phyloP scores from a whole-genome alignment of 2,888 invertebrate genomes.

The Fragum whitleyi region DNA sequence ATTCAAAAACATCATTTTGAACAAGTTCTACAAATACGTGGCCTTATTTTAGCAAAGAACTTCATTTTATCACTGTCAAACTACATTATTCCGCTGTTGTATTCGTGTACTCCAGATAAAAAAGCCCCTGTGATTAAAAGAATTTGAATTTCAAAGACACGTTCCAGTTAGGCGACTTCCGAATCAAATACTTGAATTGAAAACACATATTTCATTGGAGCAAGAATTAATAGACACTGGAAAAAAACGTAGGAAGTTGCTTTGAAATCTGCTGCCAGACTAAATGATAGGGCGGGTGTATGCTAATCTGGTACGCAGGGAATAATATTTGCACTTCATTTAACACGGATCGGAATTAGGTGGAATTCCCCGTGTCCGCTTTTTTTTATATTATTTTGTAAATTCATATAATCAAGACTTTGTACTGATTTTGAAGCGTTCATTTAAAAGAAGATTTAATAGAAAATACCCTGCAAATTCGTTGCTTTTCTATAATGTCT shows the following conservation, averaged over 20 bases:
- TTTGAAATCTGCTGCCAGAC: slow-evolving; percentile 26
- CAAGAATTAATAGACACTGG: slow-evolving; percentile 30
- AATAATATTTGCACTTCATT: slow-evolving; percentile 21
- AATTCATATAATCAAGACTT: no score
- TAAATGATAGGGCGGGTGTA: slow-evolving; percentile 43
- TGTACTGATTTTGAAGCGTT: no score
- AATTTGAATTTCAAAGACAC: slow-evolving; percentile 64
- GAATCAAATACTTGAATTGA: slow-evolving; percentile 59
- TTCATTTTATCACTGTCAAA: slow-evolving; percentile 62
- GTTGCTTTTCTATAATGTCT: no score
- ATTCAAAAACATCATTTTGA: neutral
- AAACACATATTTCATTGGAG: slow-evolving; percentile 61
- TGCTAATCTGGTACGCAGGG: slow-evolving; percentile 40
- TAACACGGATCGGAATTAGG: neutral
- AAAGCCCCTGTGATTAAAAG: slow-evolving; percentile 50
- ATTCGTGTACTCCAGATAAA: slow-evolving; percentile 39
- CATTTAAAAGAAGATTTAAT: no score
- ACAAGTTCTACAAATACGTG: neutral
- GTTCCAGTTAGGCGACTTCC: slow-evolving; percentile 51
- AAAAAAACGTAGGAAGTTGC: slow-evolving; percentile 26
- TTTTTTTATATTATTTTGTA: no score
- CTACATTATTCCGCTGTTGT: slow-evolving; percentile 55
- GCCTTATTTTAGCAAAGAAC: slow-evolving; percentile 1
- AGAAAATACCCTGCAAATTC: no score
- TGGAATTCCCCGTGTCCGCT: neutral